These are phyloP conservation scores for Stichodactyla mertensii DNA, from an alignment of 64 coral and sea anemone genomes.

Conservation along the genomic window DNA sequence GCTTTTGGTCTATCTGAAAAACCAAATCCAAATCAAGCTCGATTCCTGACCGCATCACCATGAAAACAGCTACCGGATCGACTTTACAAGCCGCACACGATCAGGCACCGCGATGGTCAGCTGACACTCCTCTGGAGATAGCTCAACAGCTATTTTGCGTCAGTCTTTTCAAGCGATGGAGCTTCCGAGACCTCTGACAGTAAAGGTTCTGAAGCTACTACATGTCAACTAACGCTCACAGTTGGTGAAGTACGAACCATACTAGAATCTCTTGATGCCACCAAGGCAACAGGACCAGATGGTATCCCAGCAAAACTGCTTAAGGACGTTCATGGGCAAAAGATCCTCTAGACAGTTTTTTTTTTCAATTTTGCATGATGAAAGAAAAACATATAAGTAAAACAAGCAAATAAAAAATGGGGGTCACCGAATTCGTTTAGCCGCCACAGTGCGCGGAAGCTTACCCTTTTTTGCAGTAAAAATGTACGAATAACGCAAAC, in stretches of 20 bases:
- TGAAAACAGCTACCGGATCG: neutral
- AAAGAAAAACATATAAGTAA: too few relatives aligned
- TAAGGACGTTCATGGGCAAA: too few relatives aligned
- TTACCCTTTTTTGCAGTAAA: too few relatives aligned
- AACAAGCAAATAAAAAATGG: too few relatives aligned
- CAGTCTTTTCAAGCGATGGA: neutral
- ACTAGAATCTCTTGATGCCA: neutral
- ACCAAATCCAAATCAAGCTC: slow-evolving; percentile 30
- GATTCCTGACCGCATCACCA: slow-evolving; percentile 6
- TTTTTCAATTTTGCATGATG: too few relatives aligned
- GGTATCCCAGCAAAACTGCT: neutral
- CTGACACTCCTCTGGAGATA: slow-evolving; percentile 29
- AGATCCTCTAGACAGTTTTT: too few relatives aligned
- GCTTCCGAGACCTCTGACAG: neutral
- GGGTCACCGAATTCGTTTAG: too few relatives aligned
- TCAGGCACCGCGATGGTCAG: neutral
- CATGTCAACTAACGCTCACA: neutral
- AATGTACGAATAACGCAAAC: too few relatives aligned
- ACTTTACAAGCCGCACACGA: neutral
- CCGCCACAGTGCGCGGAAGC: too few relatives aligned
- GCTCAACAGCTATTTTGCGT: slow-evolving; percentile 41
- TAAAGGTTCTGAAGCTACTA: neutral
- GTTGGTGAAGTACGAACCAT: too few relatives aligned
- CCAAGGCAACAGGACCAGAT: neutral
- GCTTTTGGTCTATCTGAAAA: slow-evolving; percentile 46